Evolutionary conservation across 2,113 vertebrate species (phyloP).

Genomic region (Onychostoma macrolepis): DNA sequence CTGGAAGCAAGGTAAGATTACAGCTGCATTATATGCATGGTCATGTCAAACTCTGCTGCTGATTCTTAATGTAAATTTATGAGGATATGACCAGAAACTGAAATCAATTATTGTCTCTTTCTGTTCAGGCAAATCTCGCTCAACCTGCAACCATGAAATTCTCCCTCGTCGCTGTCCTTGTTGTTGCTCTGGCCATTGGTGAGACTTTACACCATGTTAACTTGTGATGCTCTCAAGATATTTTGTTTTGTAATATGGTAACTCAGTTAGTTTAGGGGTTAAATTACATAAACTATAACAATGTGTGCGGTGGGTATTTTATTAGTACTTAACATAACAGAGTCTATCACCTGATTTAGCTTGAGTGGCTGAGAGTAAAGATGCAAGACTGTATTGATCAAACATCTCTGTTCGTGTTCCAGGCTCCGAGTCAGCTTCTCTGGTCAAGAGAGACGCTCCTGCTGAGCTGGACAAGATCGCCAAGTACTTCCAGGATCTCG

Average conservation of each 20-base stretch:
- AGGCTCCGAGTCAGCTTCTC: constrained; percentile 65
- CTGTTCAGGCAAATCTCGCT: constrained; percentile 40
- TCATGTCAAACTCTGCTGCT: not conserved
- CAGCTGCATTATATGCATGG: not conserved
- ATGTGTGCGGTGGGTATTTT: not conserved
- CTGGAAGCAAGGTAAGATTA: constrained; percentile 60
- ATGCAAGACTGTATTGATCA: constrained; percentile 16
- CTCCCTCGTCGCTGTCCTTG: constrained; percentile 57
- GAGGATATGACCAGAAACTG: not conserved
- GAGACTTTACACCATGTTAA: constrained; percentile 17
- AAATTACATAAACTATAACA: not conserved
- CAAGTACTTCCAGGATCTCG: constrained; percentile 62
- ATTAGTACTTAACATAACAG: constrained; percentile 8
- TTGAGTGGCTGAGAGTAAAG: not conserved
- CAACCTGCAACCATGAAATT: constrained; percentile 68
- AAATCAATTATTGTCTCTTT: not conserved
- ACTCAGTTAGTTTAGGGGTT: not conserved
- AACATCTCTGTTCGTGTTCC: not conserved
- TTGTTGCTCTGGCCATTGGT: constrained; percentile 67
- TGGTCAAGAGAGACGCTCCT: constrained; percentile 66
- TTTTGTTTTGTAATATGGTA: not conserved
- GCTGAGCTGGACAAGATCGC: constrained; percentile 61
- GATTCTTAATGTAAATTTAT: not conserved
- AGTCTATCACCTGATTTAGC: not conserved
- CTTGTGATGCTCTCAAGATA: not conserved